These are phyloP conservation scores for Eleginops maclovinus DNA, from an alignment of 2,113 vertebrate genomes.

Conservation along the genomic window DNA sequence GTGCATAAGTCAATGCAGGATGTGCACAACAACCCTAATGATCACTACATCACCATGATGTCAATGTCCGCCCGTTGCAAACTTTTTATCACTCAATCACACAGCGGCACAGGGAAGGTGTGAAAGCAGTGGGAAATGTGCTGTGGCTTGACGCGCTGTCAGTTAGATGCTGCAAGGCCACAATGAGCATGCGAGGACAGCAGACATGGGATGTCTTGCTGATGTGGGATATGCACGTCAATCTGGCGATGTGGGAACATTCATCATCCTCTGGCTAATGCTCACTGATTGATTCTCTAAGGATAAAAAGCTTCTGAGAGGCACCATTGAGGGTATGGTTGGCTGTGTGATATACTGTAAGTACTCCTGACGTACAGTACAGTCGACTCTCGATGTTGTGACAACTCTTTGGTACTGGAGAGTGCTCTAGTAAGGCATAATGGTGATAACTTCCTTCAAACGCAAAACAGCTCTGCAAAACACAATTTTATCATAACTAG, in stretches of 20 bases:
- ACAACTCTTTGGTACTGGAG: slow-evolving; percentile 50
- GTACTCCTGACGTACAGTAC: slow-evolving; percentile 57
- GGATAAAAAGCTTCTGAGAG: slow-evolving; percentile 63
- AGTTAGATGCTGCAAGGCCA: slow-evolving; percentile 28
- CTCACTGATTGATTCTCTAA: slow-evolving; percentile 70
- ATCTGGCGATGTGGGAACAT: slow-evolving; percentile 61
- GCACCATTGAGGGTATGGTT: slow-evolving; percentile 37
- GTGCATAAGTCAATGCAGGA: slow-evolving; percentile 57
- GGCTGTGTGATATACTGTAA: slow-evolving; percentile 37
- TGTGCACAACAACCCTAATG: slow-evolving; percentile 59
- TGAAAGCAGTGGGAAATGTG: slow-evolving; percentile 36
- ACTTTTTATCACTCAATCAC: slow-evolving; percentile 66
- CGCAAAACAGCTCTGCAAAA: background rate
- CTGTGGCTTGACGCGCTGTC: slow-evolving; percentile 38
- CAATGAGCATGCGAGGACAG: slow-evolving; percentile 13
- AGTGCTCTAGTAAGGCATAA: slow-evolving; percentile 30
- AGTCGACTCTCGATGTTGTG: slow-evolving; percentile 22
- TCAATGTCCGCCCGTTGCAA: slow-evolving; percentile 41
- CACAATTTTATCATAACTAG: slow-evolving; percentile 12
- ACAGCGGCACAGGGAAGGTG: background rate
- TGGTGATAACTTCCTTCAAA: slow-evolving; percentile 17
- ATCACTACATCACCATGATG: slow-evolving; percentile 58
- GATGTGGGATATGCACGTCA: slow-evolving; percentile 64
- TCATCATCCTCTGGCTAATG: slow-evolving; percentile 73
- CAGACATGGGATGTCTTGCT: slow-evolving; percentile 36